A percentile compares a stretch with the other conserved stretches of the same genome.
phyloP scores from a whole-genome alignment of 2,113 vertebrate species.

The Phyllostomus hastatus region DNA sequence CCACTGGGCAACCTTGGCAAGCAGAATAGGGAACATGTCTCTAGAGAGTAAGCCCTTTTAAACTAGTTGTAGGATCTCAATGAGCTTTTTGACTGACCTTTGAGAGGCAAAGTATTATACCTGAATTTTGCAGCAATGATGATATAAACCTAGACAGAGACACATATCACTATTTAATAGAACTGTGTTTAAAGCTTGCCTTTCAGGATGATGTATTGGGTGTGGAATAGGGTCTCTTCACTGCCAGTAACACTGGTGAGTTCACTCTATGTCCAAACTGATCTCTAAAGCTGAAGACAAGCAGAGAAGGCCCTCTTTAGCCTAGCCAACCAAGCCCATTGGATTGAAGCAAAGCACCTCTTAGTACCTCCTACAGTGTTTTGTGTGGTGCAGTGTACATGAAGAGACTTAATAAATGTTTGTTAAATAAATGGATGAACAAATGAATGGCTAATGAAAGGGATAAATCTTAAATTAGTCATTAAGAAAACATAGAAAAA shows the following conservation, averaged over 20 bases:
- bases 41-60: neutral
- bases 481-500: neutral
- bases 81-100: neutral
- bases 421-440: neutral
- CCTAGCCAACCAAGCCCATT: neutral
- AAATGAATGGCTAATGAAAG: neutral
- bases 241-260: constrained; percentile 4
- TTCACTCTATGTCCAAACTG: constrained; percentile 13
- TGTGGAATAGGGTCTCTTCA: constrained; percentile 24
- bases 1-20: neutral
- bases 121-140: constrained; percentile 44
- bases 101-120: neutral
- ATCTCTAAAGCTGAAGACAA: neutral
- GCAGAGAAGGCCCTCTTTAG: neutral
- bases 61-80: neutral
- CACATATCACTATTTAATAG: constrained; percentile 19
- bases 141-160: constrained; percentile 47
- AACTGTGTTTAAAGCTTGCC: constrained; percentile 25
- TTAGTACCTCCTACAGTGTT: neutral
- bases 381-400: neutral
- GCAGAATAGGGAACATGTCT: neutral
- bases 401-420: neutral
- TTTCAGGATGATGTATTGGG: constrained; percentile 47
- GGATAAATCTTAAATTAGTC: neutral
- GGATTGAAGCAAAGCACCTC: neutral